These are phyloP conservation scores for Penaeus chinensis DNA, from an alignment of 1,140 invertebrate genomes.

Conservation along the genomic window DNA sequence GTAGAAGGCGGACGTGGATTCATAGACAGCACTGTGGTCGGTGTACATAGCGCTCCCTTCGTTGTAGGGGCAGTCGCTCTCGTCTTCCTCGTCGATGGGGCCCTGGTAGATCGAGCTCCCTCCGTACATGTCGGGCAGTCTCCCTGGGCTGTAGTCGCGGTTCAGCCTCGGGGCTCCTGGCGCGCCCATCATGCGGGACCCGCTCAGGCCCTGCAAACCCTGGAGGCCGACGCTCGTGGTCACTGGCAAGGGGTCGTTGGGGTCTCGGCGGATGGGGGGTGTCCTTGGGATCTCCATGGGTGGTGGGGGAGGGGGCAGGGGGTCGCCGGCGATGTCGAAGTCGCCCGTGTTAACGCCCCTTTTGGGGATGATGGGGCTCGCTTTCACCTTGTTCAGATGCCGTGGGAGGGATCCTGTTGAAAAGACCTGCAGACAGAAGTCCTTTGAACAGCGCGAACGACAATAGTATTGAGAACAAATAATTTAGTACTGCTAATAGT, in stretches of 20 bases:
- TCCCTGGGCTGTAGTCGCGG: conserved; percentile 44
- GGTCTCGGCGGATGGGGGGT: conserved; percentile 18
- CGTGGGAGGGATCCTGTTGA: conserved; percentile 48
- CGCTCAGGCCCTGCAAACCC: conserved; percentile 51
- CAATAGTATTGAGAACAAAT: no score
- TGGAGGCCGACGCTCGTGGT: conserved; percentile 30
- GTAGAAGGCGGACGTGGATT: conserved; percentile 55
- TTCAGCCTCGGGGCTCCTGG: conserved; percentile 39
- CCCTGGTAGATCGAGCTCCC: conserved; percentile 40
- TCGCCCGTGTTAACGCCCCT: conserved; percentile 49
- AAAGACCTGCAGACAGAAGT: no score
- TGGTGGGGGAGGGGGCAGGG: conserved; percentile 28
- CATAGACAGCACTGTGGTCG: conserved; percentile 48
- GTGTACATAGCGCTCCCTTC: conserved; percentile 49
- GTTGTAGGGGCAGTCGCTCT: conserved; percentile 27
- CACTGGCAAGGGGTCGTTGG: conserved; percentile 19
- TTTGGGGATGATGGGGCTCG: conserved; percentile 33
- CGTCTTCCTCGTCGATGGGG: conserved; percentile 41
- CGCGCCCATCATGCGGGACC: conserved; percentile 45
- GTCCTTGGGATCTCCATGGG: conserved; percentile 25
- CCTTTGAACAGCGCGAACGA: no score
- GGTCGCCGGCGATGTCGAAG: conserved; percentile 33
- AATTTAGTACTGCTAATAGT: no score
- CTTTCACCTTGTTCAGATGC: conserved; percentile 41
- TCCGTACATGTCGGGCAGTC: conserved; percentile 49